Evolutionary conservation across 2,797 vertebrate species (phyloP).

Genomic region (Gadopsis marmoratus): DNA sequence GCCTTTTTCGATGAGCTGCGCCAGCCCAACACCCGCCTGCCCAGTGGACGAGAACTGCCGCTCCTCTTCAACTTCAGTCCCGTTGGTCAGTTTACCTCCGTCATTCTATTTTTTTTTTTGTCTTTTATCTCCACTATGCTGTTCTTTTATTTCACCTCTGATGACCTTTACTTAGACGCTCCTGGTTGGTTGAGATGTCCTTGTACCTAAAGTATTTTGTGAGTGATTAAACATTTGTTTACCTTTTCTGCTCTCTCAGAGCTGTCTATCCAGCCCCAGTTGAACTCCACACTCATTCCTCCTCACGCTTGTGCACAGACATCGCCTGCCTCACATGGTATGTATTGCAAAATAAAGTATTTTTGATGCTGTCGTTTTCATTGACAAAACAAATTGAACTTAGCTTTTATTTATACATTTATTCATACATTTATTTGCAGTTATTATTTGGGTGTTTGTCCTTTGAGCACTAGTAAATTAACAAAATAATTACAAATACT

Average conservation of each 20-base stretch:
- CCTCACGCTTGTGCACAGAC: constrained; percentile 91
- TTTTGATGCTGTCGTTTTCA: constrained; percentile 5
- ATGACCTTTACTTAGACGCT: background rate
- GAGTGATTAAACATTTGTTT: constrained; percentile 23
- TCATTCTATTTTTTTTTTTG: background rate
- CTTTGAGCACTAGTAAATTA: background rate
- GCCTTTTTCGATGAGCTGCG: constrained; percentile 95
- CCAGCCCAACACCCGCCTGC: constrained; percentile 90
- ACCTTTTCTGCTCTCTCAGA: constrained; percentile 79
- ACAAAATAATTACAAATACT: background rate
- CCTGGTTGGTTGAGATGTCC: background rate
- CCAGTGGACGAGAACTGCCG: constrained; percentile 92
- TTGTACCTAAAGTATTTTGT: background rate
- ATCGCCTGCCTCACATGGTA: constrained; percentile 87
- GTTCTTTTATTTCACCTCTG: background rate
- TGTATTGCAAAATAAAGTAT: background rate
- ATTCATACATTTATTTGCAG: background rate
- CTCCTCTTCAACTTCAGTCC: constrained; percentile 96
- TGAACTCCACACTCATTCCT: constrained; percentile 95
- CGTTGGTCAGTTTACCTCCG: constrained; percentile 84
- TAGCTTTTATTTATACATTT: background rate
- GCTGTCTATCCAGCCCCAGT: constrained; percentile 93
- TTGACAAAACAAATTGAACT: background rate
- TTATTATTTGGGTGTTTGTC: background rate
- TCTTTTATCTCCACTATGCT: background rate